phyloP scores from a whole-genome alignment of 2,797 vertebrate species.

The Carduelis carduelis region DNA sequence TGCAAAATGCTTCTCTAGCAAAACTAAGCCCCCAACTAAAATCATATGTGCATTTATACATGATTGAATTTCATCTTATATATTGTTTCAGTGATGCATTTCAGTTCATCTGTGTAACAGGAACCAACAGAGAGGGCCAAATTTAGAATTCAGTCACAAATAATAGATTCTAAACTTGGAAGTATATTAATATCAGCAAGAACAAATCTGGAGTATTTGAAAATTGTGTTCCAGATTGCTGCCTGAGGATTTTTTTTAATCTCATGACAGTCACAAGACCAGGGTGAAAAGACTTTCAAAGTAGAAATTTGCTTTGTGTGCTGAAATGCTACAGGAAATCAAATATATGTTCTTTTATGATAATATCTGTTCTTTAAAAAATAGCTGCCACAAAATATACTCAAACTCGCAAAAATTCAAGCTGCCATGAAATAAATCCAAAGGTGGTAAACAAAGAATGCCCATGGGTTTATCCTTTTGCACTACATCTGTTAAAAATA shows the following conservation, averaged over 20 bases:
- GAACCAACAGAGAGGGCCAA: constrained; percentile 34
- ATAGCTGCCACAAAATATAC: background rate
- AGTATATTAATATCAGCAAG: constrained; percentile 59
- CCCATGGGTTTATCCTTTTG: background rate
- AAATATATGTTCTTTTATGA: background rate
- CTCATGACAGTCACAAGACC: constrained; percentile 51
- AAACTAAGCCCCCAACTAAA: constrained; percentile 22
- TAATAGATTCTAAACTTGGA: constrained; percentile 62
- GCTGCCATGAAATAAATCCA: background rate
- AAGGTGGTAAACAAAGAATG: background rate
- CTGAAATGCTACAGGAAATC: constrained; percentile 8
- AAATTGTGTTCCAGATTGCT: constrained; percentile 56
- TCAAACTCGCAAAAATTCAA: background rate
- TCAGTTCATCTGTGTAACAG: constrained; percentile 47
- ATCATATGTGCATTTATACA: constrained; percentile 2
- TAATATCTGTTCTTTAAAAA: background rate
- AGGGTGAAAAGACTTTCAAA: constrained; percentile 27
- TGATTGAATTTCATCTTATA: constrained; percentile 20
- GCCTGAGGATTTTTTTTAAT: constrained; percentile 48
- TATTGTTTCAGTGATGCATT: constrained; percentile 50
- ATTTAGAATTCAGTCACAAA: constrained; percentile 61
- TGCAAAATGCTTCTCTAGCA: constrained; percentile 35
- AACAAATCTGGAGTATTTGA: constrained; percentile 54
- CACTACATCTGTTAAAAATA: background rate
- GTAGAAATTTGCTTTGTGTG: background rate